Conservation (phyloP, 1,140 invertebrate species). For the Macrobrachium nipponense region DNA sequence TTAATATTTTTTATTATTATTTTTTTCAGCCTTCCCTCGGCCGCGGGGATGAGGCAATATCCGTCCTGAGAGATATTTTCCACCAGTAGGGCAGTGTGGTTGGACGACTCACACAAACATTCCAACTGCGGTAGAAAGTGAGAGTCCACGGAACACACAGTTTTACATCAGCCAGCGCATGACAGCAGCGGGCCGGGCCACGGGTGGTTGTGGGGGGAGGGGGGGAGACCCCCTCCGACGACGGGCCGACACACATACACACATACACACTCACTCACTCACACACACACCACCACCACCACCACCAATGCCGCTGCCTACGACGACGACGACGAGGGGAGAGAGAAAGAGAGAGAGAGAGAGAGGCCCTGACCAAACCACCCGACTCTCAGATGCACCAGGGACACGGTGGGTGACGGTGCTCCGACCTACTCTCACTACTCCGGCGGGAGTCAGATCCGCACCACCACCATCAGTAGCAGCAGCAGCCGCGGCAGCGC, state of each 20-base stretch:
- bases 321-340: too few relatives aligned
- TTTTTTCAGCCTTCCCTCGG: too few relatives aligned
- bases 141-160: slow-evolving; percentile 54
- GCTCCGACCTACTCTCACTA: neutral
- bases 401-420: slow-evolving; percentile 39
- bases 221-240: neutral
- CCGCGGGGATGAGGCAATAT: too few relatives aligned
- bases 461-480: too few relatives aligned
- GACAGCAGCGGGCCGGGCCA: slow-evolving; percentile 43
- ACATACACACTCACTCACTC: too few relatives aligned
- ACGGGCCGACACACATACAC: too few relatives aligned
- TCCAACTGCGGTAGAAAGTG: slow-evolving; percentile 58
- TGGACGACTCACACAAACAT: slow-evolving; percentile 61
- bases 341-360: too few relatives aligned
- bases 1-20: too few relatives aligned
- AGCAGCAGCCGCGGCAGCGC: neutral
- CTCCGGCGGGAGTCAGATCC: too few relatives aligned
- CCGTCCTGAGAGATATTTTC: slow-evolving; percentile 53
- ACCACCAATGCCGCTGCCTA: too few relatives aligned
- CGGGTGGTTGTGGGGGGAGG: neutral
- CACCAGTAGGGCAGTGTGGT: slow-evolving; percentile 60
- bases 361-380: neutral
- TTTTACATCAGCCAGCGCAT: slow-evolving; percentile 61
- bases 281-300: too few relatives aligned
- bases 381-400: slow-evolving; percentile 33